Evolutionary conservation across 2,797 vertebrate genomes (phyloP).

Genomic region (Pteropus rufus): DNA sequence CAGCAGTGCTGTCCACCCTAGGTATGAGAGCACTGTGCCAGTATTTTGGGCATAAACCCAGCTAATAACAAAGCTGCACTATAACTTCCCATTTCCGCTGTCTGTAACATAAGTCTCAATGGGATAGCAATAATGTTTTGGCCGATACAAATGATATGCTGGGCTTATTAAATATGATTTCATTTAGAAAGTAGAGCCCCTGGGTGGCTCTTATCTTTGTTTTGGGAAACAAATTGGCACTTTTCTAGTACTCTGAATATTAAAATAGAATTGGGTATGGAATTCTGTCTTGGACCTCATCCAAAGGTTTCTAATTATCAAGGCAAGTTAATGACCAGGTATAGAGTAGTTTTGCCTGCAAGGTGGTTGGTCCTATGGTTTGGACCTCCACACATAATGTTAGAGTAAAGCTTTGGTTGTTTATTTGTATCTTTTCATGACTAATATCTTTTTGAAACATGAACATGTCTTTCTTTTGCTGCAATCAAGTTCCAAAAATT

Average conservation of each 20-base stretch:
- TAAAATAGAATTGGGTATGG: slow-evolving; percentile 62
- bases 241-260: slow-evolving; percentile 64
- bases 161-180: slow-evolving; percentile 66
- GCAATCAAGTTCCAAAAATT: slow-evolving; percentile 8
- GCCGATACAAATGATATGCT: slow-evolving; percentile 44
- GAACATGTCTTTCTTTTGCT: slow-evolving; percentile 5
- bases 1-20: background rate
- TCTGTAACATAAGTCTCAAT: slow-evolving; percentile 50
- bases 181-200: slow-evolving; percentile 66
- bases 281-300: slow-evolving; percentile 66
- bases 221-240: slow-evolving; percentile 66
- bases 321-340: slow-evolving; percentile 41
- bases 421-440: slow-evolving; percentile 30
- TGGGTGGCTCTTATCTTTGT: slow-evolving; percentile 69
- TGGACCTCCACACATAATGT: background rate
- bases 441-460: background rate
- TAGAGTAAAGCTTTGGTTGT: slow-evolving; percentile 19
- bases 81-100: slow-evolving; percentile 7
- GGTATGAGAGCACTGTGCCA: background rate
- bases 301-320: slow-evolving; percentile 62
- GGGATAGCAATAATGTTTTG: slow-evolving; percentile 52
- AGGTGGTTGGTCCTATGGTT: slow-evolving; percentile 21
- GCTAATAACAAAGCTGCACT: slow-evolving; percentile 10
- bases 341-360: slow-evolving; percentile 56
- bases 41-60: slow-evolving; percentile 17